phyloP scores from a whole-genome alignment of 2,113 vertebrate species.

The Leptobrachium leishanense region DNA sequence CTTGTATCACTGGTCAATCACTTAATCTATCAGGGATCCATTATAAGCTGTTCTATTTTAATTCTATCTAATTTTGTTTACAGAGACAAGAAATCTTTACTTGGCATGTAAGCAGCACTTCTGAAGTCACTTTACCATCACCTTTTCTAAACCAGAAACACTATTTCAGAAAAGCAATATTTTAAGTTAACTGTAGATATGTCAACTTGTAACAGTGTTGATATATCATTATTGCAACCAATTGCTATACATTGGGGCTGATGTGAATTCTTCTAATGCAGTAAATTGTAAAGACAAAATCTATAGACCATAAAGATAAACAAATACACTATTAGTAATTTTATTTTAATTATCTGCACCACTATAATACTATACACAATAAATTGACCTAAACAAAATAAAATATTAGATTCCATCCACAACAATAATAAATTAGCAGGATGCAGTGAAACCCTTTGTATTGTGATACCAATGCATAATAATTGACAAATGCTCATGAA shows the following conservation, averaged over 20 bases:
- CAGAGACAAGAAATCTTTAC: slow-evolving; percentile 44
- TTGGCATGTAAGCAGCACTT: slow-evolving; percentile 53
- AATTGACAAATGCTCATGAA: too few species aligned
- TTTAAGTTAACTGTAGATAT: slow-evolving; percentile 41
- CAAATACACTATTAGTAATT: too few species aligned
- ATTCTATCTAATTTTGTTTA: slow-evolving; percentile 8
- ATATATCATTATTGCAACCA: slow-evolving; percentile 31
- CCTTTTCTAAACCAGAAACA: slow-evolving; percentile 52
- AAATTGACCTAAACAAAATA: too few species aligned
- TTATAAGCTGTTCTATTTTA: not conserved
- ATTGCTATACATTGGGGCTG: not conserved
- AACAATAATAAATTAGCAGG: too few species aligned
- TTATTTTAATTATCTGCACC: too few species aligned
- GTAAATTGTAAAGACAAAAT: not conserved
- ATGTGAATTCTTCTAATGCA: not conserved
- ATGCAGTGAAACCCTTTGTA: too few species aligned
- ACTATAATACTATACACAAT: too few species aligned
- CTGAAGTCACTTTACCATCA: slow-evolving; percentile 46
- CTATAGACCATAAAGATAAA: too few species aligned
- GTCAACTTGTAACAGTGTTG: slow-evolving; percentile 27
- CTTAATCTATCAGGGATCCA: slow-evolving; percentile 1
- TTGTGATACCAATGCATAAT: too few species aligned
- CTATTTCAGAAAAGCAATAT: slow-evolving; percentile 42
- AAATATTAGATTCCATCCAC: too few species aligned
- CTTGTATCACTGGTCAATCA: slow-evolving; percentile 9